Conservation (phyloP, 2,113 vertebrate species). For the Numida meleagris region DNA sequence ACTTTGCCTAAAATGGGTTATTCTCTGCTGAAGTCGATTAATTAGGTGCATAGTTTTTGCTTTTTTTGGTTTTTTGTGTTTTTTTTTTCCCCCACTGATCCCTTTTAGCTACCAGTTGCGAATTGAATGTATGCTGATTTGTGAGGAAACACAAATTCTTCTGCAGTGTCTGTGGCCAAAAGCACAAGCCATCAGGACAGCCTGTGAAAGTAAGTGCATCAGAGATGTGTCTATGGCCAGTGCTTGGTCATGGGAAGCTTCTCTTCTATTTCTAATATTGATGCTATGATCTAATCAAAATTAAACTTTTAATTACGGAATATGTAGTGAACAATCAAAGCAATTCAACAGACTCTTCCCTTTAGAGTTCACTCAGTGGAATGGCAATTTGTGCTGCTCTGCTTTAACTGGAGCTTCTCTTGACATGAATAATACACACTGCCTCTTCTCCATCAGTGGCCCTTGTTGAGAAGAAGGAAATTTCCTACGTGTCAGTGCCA, state of each 20-base stretch:
- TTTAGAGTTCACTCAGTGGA: not conserved
- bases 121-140: constrained; percentile 92
- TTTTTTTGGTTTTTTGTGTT: too few relatives aligned
- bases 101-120: constrained; percentile 87
- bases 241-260: not conserved
- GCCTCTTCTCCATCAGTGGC: not conserved
- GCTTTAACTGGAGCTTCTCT: not conserved
- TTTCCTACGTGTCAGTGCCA: not conserved
- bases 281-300: not conserved
- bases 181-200: constrained; percentile 81
- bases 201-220: constrained; percentile 85
- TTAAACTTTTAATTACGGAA: not conserved
- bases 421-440: not conserved
- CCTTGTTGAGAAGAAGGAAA: not conserved
- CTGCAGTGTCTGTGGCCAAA: constrained; percentile 88
- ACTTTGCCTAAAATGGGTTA: constrained; percentile 13
- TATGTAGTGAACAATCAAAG: rapidly evolving
- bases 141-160: constrained; percentile 83
- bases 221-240: not conserved
- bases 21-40: constrained; percentile 10
- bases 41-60: not conserved
- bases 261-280: not conserved
- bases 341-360: not conserved
- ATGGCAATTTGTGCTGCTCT: not conserved
- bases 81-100: not conserved